These are phyloP conservation scores for Sarcophilus harrisii DNA, from an alignment of 2,797 vertebrate genomes.

Conservation along the genomic window DNA sequence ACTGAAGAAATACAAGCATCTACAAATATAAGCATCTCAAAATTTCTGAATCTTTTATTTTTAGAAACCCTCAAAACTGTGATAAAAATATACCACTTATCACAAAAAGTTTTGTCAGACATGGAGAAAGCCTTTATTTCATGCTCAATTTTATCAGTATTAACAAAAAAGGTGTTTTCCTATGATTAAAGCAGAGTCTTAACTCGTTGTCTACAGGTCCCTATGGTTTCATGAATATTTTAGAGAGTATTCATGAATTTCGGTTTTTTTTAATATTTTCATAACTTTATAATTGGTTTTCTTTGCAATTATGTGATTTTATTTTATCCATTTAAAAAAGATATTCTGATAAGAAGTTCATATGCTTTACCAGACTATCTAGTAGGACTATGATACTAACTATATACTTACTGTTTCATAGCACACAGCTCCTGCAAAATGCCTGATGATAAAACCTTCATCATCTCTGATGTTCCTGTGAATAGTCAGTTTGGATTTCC, in stretches of 20 bases:
- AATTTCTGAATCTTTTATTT: background rate
- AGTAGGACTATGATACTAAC: background rate
- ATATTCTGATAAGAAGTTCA: background rate
- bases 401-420: slow-evolving; percentile 93
- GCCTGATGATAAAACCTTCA: slow-evolving; percentile 96
- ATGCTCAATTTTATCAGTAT: background rate
- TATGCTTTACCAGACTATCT: background rate
- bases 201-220: background rate
- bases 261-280: background rate
- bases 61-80: background rate
- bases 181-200: background rate
- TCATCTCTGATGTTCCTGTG: slow-evolving; percentile 98
- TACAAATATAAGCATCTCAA: too few relatives aligned
- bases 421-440: slow-evolving; percentile 98
- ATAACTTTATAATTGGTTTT: slow-evolving; percentile 5
- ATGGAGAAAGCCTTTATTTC: background rate
- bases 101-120: background rate
- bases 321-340: rapidly evolving
- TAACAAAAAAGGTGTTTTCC: background rate
- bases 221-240: background rate
- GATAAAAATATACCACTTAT: background rate
- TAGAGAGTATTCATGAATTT: background rate
- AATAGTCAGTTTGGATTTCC: slow-evolving; percentile 96
- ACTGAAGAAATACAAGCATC: background rate
- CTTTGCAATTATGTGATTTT: background rate